Evolutionary conservation across 2,113 vertebrate species (phyloP).

Genomic region (Rhea americana): DNA sequence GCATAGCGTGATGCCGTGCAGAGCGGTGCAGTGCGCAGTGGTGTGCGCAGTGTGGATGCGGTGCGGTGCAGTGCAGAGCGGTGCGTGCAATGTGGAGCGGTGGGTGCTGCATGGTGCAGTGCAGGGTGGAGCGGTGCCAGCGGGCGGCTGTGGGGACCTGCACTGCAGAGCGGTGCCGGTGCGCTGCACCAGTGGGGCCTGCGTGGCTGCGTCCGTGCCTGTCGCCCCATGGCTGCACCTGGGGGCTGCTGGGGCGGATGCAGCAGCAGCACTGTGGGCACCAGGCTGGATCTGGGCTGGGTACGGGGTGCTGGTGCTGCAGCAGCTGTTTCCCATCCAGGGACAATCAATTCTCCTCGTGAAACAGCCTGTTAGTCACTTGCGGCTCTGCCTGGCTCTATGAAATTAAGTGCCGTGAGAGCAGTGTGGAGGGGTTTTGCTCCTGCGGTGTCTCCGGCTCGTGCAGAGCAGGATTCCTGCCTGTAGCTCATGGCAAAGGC

Average conservation of each 20-base stretch:
- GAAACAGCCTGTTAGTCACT: neutral
- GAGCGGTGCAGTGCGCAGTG: no score
- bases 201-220: fast-evolving
- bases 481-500: neutral
- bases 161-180: no score
- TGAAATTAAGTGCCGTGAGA: neutral
- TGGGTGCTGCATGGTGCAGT: no score
- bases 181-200: neutral
- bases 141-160: no score
- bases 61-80: no score
- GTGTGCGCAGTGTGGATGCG: no score
- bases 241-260: fast-evolving
- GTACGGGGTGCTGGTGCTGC: neutral
- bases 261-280: neutral
- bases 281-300: neutral
- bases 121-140: fast-evolving
- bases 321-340: neutral
- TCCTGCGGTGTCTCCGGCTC: neutral
- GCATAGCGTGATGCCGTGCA: no score
- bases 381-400: neutral
- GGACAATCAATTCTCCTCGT: neutral
- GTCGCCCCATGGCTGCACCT: neutral
- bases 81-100: no score
- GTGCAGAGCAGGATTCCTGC: neutral
- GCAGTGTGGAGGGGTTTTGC: neutral